These are phyloP conservation scores for Pocillopora meandrina DNA, from an alignment of 92 coral and sea anemone genomes.

Conservation along the genomic window DNA sequence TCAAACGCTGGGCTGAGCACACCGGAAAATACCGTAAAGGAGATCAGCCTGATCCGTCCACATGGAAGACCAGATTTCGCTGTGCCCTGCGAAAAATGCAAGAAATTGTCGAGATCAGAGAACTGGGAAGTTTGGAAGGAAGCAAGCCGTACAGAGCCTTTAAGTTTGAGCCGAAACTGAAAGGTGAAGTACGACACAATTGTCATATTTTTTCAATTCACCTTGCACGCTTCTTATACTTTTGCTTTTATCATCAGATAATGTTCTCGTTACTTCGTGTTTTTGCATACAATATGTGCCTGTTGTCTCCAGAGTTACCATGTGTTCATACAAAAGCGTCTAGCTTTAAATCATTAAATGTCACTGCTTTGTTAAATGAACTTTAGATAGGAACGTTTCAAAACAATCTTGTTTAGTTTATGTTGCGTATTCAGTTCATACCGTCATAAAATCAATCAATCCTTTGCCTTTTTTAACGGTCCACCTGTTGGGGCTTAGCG, in stretches of 20 bases:
- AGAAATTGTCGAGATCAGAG: conserved; percentile 35
- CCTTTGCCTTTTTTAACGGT: too few species aligned
- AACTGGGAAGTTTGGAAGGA: conserved; percentile 25
- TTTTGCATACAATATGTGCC: not conserved
- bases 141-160: conserved; percentile 40
- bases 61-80: conserved; percentile 54
- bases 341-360: not conserved
- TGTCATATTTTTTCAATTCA: not conserved
- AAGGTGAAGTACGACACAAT: conserved; percentile 26
- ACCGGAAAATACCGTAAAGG: conserved; percentile 39
- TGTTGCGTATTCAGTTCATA: too few species aligned
- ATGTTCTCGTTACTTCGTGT: not conserved
- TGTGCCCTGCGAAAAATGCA: conserved; percentile 49
- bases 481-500: too few species aligned
- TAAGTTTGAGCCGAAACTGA: conserved; percentile 45
- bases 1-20: conserved; percentile 43
- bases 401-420: not conserved
- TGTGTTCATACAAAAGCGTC: not conserved
- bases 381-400: not conserved
- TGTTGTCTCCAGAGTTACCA: not conserved
- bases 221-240: too few species aligned
- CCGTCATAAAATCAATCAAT: not conserved
- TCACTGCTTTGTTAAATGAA: not conserved
- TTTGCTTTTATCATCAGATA: too few species aligned
- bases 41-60: conserved; percentile 43